phyloP scores from a whole-genome alignment of 2,113 vertebrate genomes.

The Aleadryas rufinucha region DNA sequence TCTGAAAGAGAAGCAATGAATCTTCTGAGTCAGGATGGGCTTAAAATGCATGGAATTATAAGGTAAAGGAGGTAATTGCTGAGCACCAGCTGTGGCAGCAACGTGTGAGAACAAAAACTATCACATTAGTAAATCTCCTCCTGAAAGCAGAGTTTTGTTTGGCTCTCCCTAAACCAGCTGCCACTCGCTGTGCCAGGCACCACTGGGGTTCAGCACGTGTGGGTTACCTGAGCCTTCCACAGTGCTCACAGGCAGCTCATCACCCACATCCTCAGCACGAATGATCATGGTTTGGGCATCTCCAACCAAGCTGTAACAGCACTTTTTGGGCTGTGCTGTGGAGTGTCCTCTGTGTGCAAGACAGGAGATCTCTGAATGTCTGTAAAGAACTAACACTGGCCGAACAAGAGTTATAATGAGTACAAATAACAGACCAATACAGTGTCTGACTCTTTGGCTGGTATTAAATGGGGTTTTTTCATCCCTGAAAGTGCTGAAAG shows the following conservation, averaged over 20 bases:
- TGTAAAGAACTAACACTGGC: neutral
- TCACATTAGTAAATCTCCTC: neutral
- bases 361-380: neutral
- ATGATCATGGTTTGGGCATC: too few species aligned
- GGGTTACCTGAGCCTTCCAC: neutral
- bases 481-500: neutral
- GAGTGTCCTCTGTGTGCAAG: neutral
- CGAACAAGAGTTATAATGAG: neutral
- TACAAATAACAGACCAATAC: neutral
- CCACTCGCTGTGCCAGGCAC: neutral
- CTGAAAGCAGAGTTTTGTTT: neutral
- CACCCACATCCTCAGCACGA: neutral
- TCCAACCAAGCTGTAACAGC: neutral
- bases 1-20: neutral
- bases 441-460: neutral
- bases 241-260: accelerated
- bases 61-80: neutral
- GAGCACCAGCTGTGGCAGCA: neutral
- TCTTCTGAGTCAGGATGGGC: neutral
- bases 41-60: neutral
- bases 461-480: accelerated
- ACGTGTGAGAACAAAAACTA: neutral
- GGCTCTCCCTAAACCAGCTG: neutral
- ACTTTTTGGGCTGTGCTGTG: neutral
- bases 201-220: accelerated